These are phyloP conservation scores for Limosa lapponica DNA, from an alignment of 2,797 vertebrate genomes.

Conservation along the genomic window DNA sequence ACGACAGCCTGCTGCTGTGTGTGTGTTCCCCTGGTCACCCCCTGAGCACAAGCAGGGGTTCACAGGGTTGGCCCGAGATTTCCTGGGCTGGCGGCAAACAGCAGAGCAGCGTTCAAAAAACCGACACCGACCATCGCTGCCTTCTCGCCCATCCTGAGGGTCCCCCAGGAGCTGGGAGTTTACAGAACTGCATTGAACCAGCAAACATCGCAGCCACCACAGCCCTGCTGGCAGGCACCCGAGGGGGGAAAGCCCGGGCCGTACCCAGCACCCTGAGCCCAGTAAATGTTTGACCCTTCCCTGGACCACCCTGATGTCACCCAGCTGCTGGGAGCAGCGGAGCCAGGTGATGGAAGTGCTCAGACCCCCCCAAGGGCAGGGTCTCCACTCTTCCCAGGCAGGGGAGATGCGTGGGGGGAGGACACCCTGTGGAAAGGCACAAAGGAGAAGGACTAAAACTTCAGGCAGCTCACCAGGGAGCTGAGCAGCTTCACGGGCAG, in stretches of 20 bases:
- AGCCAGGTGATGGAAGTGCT: neutral
- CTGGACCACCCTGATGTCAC: neutral
- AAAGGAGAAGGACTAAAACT: neutral
- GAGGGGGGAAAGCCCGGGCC: accelerated
- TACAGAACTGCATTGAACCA: neutral
- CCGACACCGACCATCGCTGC: accelerated
- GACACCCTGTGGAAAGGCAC: neutral
- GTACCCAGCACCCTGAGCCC: neutral
- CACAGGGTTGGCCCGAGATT: neutral
- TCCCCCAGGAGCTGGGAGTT: neutral
- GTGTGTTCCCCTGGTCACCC: neutral
- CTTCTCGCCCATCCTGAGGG: accelerated
- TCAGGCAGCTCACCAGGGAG: neutral
- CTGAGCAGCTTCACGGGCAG: neutral
- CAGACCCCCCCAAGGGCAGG: neutral
- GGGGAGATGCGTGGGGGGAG: neutral
- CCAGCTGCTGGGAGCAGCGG: neutral
- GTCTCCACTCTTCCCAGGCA: neutral
- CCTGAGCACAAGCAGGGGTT: neutral
- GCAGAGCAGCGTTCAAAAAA: neutral
- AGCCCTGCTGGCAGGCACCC: neutral
- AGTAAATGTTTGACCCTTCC: neutral
- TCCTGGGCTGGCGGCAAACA: neutral
- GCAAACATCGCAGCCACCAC: neutral
- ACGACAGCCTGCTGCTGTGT: neutral